Percentiles rank a stretch among this genome's conserved stretches.
These are phyloP conservation scores for Caenorhabditis sp. DNA, from an alignment of 2,888 invertebrate genomes.

Conservation along the genomic window DNA sequence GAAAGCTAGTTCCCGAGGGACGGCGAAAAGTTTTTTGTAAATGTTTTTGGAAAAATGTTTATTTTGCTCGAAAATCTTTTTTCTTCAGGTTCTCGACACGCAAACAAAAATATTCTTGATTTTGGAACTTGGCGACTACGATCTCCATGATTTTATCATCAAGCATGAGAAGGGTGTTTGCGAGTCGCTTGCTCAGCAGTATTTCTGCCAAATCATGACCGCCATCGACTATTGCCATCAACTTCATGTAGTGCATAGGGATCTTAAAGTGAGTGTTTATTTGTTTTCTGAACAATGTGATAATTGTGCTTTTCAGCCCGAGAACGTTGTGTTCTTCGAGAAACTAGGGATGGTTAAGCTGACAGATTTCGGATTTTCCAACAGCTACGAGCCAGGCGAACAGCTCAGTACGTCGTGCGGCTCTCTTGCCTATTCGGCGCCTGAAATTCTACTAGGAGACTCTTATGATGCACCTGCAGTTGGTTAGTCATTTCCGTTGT, in stretches of 20 bases:
- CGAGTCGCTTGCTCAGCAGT: constrained; percentile 87
- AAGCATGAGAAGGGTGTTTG: constrained; percentile 91
- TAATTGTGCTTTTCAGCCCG: constrained; percentile 88
- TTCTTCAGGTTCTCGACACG: constrained; percentile 89
- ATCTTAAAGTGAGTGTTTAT: constrained; percentile 88
- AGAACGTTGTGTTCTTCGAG: constrained; percentile 99
- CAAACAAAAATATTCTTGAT: constrained; percentile 92
- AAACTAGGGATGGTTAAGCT: constrained; percentile 96
- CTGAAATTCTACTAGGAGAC: constrained; percentile 98
- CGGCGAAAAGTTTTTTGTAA: neutral
- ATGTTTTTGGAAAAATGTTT: neutral
- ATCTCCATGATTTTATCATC: constrained; percentile 98
- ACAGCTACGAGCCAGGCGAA: constrained; percentile 93
- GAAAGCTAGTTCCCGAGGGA: constrained; percentile 3
- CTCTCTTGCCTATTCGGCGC: constrained; percentile 98
- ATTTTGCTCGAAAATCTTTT: neutral
- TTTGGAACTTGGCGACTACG: constrained; percentile 97
- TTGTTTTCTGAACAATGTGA: too few relatives aligned
- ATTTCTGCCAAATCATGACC: constrained; percentile 96
- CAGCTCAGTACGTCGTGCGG: constrained; percentile 98
- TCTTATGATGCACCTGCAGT: constrained; percentile 99
- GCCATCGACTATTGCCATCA: constrained; percentile 98
- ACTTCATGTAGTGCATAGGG: constrained; percentile 92
- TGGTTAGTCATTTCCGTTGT: constrained; percentile 86
- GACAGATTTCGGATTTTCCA: constrained; percentile 98